Conservation (phyloP, 2,797 vertebrate genomes). For the Scleropages formosus region DNA sequence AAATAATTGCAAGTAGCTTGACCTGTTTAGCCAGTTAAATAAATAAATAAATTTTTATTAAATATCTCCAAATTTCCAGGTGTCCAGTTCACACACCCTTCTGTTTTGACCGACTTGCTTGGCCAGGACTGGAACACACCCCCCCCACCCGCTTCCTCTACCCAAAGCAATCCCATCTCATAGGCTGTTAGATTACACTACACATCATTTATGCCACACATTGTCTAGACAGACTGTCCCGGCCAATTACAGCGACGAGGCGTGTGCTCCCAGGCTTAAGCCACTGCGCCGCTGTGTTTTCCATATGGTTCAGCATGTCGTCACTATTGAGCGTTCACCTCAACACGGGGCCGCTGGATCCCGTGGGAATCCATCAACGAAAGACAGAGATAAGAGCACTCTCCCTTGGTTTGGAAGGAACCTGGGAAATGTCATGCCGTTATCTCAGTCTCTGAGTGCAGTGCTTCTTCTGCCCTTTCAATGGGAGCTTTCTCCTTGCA, state of each 20-base stretch:
- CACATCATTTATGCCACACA: no score
- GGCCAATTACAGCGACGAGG: background rate
- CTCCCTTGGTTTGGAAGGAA: conserved; percentile 33
- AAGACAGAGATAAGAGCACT: conserved; percentile 65
- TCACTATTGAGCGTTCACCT: conserved; percentile 31
- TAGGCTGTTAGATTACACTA: no score
- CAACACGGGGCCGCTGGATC: conserved; percentile 61
- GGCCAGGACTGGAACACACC: background rate
- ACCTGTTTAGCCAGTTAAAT: no score
- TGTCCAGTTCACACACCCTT: background rate
- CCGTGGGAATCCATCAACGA: conserved; percentile 65
- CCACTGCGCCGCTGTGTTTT: background rate
- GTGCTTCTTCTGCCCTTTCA: conserved; percentile 1
- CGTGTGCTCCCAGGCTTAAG: background rate
- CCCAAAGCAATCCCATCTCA: no score
- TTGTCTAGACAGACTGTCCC: no score
- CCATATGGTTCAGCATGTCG: conserved; percentile 32
- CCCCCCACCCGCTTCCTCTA: no score
- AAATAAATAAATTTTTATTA: no score
- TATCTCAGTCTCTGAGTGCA: conserved; percentile 45
- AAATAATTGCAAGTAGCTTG: no score
- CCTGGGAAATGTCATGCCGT: conserved; percentile 66
- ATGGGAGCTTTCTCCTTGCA: conserved; percentile 1
- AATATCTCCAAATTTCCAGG: no score
- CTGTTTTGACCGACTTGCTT: background rate